Conservation (phyloP, 2,888 invertebrate species). For the Spilarctia lutea region DNA sequence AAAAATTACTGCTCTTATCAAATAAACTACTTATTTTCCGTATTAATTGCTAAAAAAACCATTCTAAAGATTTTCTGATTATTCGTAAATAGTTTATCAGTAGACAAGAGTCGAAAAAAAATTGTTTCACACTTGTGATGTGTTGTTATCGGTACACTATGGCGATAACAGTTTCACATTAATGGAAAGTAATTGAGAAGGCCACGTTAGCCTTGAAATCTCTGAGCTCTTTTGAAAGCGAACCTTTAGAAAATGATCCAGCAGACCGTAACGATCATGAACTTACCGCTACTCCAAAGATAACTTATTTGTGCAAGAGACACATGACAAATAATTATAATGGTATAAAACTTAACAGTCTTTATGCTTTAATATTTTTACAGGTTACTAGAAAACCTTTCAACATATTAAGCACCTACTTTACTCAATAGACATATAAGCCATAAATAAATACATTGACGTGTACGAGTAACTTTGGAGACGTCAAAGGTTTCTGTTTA, state of each 20-base stretch:
- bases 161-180: conserved; percentile 28
- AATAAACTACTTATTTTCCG: no score
- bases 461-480: no score
- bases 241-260: conserved; percentile 77
- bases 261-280: conserved; percentile 80
- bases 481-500: background rate
- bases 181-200: conserved; percentile 65
- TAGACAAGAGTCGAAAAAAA: no score
- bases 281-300: conserved; percentile 67
- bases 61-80: no score
- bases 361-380: background rate
- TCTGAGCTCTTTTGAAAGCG: conserved; percentile 71
- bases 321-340: conserved; percentile 20
- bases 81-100: no score
- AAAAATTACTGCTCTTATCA: no score
- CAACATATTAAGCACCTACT: background rate
- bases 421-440: background rate
- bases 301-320: conserved; percentile 47
- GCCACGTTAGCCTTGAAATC: conserved; percentile 76
- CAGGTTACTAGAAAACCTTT: background rate
- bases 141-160: background rate
- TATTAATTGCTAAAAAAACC: no score
- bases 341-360: background rate
- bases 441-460: background rate
- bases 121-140: background rate